Percentiles rank a stretch among this genome's conserved stretches.
Evolutionary conservation across 2,888 invertebrate species (phyloP).

Genomic region (Automeris io): DNA sequence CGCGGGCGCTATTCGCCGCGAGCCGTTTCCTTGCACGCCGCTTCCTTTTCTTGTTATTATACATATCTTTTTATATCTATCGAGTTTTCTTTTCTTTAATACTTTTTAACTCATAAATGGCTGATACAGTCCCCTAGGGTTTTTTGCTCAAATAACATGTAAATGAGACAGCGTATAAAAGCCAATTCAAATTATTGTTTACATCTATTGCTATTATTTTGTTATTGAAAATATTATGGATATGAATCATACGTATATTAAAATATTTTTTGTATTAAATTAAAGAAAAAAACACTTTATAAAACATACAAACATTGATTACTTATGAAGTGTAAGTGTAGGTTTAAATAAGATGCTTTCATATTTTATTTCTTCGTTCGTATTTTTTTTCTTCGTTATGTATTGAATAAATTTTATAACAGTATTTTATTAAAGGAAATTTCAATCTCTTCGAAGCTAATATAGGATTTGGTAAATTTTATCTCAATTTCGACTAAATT

Average conservation of each 20-base stretch:
- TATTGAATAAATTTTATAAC: no score
- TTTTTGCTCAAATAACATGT: constrained; percentile 73
- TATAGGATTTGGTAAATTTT: no score
- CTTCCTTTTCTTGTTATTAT: constrained; percentile 69
- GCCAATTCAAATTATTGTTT: constrained; percentile 54
- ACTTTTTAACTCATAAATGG: constrained; percentile 75
- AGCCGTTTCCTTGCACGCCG: constrained; percentile 69
- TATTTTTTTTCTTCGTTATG: no score
- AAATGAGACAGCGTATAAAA: constrained; percentile 63
- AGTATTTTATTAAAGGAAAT: no score
- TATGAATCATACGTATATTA: background rate
- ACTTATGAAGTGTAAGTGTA: background rate
- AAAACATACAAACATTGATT: background rate
- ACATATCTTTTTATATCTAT: constrained; percentile 68
- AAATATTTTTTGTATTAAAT: background rate
- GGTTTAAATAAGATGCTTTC: no score
- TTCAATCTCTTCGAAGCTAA: no score
- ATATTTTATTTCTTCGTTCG: no score
- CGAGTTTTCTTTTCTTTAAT: constrained; percentile 74
- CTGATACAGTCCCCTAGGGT: constrained; percentile 73
- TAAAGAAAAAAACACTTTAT: no score
- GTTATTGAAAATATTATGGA: background rate
- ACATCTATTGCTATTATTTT: constrained; percentile 3
- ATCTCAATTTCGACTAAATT: no score
- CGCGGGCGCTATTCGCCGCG: constrained; percentile 69